A percentile compares a stretch with the other conserved stretches of the same genome.
These are phyloP conservation scores for Ophraella communa DNA, from an alignment of 2,888 invertebrate genomes.

Conservation along the genomic window DNA sequence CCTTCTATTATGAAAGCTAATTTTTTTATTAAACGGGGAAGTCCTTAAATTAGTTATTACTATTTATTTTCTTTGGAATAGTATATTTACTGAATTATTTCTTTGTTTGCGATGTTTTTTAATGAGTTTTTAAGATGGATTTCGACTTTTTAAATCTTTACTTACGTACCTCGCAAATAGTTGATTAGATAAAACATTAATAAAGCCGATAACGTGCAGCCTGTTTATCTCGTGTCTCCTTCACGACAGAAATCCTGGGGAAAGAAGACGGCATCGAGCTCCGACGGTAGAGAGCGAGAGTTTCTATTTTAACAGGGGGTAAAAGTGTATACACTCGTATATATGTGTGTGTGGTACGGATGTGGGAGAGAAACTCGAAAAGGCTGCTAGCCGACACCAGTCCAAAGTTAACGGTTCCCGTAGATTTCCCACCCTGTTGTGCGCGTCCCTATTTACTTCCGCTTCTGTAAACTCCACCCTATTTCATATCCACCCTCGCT, in stretches of 20 bases:
- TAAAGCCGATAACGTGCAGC: slow-evolving; percentile 26
- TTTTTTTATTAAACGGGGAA: no score
- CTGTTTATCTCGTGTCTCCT: slow-evolving; percentile 21
- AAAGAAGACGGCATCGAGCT: slow-evolving; percentile 21
- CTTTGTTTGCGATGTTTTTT: no score
- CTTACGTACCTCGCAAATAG: slow-evolving; percentile 3
- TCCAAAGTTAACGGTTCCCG: slow-evolving; percentile 52
- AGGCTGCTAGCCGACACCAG: slow-evolving; percentile 49
- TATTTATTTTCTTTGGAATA: no score
- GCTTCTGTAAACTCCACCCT: slow-evolving; percentile 64
- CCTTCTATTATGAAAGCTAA: no score
- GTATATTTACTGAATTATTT: no score
- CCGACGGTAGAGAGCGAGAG: slow-evolving; percentile 10
- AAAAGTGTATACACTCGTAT: slow-evolving; percentile 27
- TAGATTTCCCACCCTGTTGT: slow-evolving; percentile 55
- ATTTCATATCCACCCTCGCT: slow-evolving; percentile 61
- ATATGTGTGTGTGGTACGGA: slow-evolving; percentile 42
- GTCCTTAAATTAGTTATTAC: no score
- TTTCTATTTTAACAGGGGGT: slow-evolving; percentile 34
- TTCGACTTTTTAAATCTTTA: no score
- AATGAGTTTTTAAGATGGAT: no score
- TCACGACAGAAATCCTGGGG: slow-evolving; percentile 23
- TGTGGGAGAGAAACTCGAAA: slow-evolving; percentile 42
- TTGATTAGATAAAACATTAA: slow-evolving; percentile 26
- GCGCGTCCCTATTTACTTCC: slow-evolving; percentile 65